phyloP scores from a whole-genome alignment of 92 coral and sea anemone genomes.

The Heliopora coerulea region DNA sequence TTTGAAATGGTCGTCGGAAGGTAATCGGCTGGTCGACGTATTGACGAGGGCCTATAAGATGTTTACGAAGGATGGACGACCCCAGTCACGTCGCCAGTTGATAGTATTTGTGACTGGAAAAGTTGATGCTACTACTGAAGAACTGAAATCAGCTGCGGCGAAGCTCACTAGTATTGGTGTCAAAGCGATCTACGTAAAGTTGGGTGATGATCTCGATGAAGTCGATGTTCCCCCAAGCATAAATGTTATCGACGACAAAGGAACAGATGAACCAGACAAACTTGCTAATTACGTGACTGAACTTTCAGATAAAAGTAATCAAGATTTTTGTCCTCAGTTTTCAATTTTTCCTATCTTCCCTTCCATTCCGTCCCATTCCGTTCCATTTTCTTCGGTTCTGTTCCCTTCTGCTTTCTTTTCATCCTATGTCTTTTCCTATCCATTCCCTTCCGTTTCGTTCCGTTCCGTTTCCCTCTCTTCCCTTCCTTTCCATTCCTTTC shows the following conservation, averaged over 20 bases:
- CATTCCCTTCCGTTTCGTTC: background rate
- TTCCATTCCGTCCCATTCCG: background rate
- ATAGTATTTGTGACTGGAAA: constrained; percentile 73
- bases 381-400: background rate
- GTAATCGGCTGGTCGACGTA: background rate
- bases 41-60: constrained; percentile 5
- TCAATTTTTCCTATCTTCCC: background rate
- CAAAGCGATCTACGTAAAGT: constrained; percentile 68
- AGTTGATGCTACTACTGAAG: constrained; percentile 60
- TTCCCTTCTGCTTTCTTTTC: background rate
- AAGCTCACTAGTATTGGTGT: constrained; percentile 49
- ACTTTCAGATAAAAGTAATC: constrained; percentile 64
- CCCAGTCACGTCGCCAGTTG: constrained; percentile 71
- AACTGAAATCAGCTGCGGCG: constrained; percentile 49
- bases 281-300: constrained; percentile 54
- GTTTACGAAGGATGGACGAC: constrained; percentile 64
- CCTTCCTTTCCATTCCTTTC: background rate
- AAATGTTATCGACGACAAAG: constrained; percentile 59
- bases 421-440: background rate
- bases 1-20: constrained; percentile 15
- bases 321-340: too few relatives aligned
- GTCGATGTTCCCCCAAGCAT: constrained; percentile 52
- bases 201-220: constrained; percentile 62
- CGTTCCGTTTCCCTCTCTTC: background rate
- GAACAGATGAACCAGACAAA: constrained; percentile 62